These are phyloP conservation scores for Onychostruthus taczanowskii DNA, from an alignment of 2,113 vertebrate genomes.

Conservation along the genomic window DNA sequence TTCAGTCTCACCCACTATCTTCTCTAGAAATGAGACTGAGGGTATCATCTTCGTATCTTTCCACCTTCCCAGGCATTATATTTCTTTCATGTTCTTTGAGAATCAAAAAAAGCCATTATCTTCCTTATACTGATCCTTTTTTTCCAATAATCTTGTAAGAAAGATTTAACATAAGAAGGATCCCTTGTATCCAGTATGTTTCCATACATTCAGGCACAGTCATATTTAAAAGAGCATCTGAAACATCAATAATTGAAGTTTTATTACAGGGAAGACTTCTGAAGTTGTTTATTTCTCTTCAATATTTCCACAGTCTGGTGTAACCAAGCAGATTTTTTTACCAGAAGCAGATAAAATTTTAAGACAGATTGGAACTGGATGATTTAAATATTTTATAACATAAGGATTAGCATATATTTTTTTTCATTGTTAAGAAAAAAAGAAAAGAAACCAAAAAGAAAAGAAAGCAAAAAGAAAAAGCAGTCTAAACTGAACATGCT, in stretches of 20 bases:
- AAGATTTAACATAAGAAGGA: not conserved
- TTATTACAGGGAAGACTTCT: not conserved
- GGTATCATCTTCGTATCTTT: not conserved
- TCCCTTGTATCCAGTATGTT: not conserved
- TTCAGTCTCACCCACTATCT: not conserved
- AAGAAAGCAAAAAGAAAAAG: not conserved
- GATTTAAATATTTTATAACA: not conserved
- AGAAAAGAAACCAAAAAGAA: no score
- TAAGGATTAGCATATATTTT: not conserved
- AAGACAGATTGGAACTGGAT: not conserved
- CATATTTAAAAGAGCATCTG: not conserved
- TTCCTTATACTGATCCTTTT: not conserved
- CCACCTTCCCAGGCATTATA: not conserved
- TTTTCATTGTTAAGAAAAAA: not conserved
- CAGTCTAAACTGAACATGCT: not conserved
- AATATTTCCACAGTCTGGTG: not conserved
- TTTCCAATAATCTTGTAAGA: not conserved
- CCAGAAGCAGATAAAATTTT: not conserved
- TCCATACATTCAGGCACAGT: not conserved
- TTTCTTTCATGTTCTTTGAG: not conserved
- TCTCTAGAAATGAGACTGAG: not conserved
- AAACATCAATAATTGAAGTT: not conserved
- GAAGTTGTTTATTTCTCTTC: not conserved
- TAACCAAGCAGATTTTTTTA: not conserved
- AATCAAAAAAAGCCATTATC: not conserved